Evolutionary conservation across 2,113 vertebrate species (phyloP), one percentile per base, ranked within the genome.

Genomic region (Sialia sialis): DNA sequence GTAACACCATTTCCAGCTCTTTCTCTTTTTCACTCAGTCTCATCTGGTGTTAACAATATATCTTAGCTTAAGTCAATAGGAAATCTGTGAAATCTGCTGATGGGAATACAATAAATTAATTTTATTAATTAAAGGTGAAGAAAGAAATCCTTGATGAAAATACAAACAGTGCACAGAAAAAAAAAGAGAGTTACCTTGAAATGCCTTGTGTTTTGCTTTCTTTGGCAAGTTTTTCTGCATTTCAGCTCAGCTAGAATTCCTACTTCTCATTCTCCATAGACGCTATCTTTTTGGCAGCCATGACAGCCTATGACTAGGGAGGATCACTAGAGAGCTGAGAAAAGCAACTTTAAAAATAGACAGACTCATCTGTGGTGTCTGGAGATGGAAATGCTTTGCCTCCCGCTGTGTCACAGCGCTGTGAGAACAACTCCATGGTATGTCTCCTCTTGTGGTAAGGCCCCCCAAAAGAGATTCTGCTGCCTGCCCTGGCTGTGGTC

Each of bases 311-410:
- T 56, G 55, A 60, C 34, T 69, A 26, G 75, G 66, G 67, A 83
- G 41, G 16, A 77, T 95, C 75, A n/a, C 63, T 51, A 16, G 49
- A 51, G 49, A 86, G 76, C 91, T 90, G 76, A 84, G 73, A 84
- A 89, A 94, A 84, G 73, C 91, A 55, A 16, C 51, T 92, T 84
- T 46, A 89, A 89, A 95, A 94, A 95, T 86, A 95, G 91, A 13
- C 59, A 49, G 54, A 52, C 68, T 96, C 55, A 38, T 90, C 76
- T 77, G 73, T 54, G 73, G 25, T 87, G 94, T 91, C 93, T 95
- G 84, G 73, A 86, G 91, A 84, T 73, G 63, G 38, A 86, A 62
- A 80, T 77, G 21, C 91, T 83, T 74, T 7, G 2, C 55, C 72
- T 80, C 80, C 89, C 0, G 0, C 93, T 81, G 83, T 6, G 23